Evolutionary conservation across 2,797 vertebrate genomes (phyloP), one percentile per base, ranked within the genome.

Genomic region (Tragopan temminckii): DNA sequence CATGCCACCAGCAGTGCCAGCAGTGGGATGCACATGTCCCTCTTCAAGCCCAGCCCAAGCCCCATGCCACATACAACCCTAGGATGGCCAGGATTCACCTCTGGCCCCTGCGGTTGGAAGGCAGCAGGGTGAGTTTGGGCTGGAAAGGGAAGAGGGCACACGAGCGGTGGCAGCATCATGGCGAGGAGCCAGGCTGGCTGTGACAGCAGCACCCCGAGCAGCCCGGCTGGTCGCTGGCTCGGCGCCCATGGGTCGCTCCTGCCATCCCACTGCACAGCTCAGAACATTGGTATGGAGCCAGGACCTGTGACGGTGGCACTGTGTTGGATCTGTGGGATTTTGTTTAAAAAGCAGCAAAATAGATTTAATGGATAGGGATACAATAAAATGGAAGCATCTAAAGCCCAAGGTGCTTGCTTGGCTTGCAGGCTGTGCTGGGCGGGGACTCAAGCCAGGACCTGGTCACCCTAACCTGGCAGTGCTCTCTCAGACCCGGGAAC

Each of bases 171-270:
- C 40, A 46, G 38, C 48, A 10, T 13, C 0, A 8, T 1, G 3
- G 46, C 16, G 38, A 53, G 36, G 62, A 76, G 46, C 46, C 7
- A 1, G 9, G 38, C 4, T 17, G 55, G 40, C 23, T 31, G 33
- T 9, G 55, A 33, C 3, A 0, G 58, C 10, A 71, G 42, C 71
- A 33, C 15, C 12, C 12, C 7, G 40, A 38, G 36, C 68, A 40
- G 50, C 29, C 20, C 16, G 15, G 21, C 38, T n/a, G 27, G 19
- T 40, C 35, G 13, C 68, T 9, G 46, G 69, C 53, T 85, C 33
- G 25, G n/a, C 1, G 1, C n/a, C 27, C 0, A 0, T 17, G 12
- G 52, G 11, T 15, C 7, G 7, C 18, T 16, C 53, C 52, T 24
- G 43, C 14, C 29, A 21, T 25, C 21, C 23, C 0, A 18, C 43